Conservation (phyloP, 2,888 invertebrate genomes). For the Mimumesa dahlbomi region DNA sequence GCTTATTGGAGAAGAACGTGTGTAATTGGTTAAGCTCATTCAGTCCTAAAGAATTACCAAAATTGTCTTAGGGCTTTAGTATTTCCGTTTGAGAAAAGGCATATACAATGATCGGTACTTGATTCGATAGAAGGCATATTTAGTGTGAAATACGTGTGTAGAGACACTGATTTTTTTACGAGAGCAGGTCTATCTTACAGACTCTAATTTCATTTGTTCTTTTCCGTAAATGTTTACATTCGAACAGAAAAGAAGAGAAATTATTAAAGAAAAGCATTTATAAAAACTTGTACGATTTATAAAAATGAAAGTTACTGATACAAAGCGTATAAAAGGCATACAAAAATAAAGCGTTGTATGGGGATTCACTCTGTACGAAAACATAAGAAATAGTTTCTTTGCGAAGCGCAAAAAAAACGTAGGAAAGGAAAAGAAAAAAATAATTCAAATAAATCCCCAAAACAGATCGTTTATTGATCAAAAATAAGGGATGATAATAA, state of each 20-base stretch:
- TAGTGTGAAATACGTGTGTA: slow-evolving; percentile 45
- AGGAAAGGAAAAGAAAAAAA: slow-evolving; percentile 53
- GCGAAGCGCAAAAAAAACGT: slow-evolving; percentile 26
- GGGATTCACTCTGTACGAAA: slow-evolving; percentile 53
- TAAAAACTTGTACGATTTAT: neutral
- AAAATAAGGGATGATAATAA: slow-evolving; percentile 77
- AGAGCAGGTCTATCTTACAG: slow-evolving; percentile 52
- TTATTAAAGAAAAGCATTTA: neutral
- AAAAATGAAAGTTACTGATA: neutral
- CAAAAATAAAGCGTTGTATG: slow-evolving; percentile 40
- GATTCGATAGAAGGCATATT: slow-evolving; percentile 49
- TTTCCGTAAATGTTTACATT: slow-evolving; percentile 14
- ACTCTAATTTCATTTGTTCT: slow-evolving; percentile 35
- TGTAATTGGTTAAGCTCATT: slow-evolving; percentile 47
- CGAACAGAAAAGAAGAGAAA: neutral
- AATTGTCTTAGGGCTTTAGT: slow-evolving; percentile 16
- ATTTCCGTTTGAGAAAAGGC: slow-evolving; percentile 39
- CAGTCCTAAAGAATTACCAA: slow-evolving; percentile 42
- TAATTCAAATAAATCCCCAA: slow-evolving; percentile 72
- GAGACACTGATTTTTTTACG: slow-evolving; percentile 51
- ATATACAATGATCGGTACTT: slow-evolving; percentile 48
- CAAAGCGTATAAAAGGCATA: slow-evolving; percentile 2
- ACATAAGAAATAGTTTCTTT: neutral
- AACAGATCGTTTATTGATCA: slow-evolving; percentile 77
- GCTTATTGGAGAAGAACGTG: slow-evolving; percentile 34